A percentile compares a stretch with the other conserved stretches of the same genome.
phyloP scores from a whole-genome alignment of 2,888 invertebrate genomes.

The Netelia fuscicornis region DNA sequence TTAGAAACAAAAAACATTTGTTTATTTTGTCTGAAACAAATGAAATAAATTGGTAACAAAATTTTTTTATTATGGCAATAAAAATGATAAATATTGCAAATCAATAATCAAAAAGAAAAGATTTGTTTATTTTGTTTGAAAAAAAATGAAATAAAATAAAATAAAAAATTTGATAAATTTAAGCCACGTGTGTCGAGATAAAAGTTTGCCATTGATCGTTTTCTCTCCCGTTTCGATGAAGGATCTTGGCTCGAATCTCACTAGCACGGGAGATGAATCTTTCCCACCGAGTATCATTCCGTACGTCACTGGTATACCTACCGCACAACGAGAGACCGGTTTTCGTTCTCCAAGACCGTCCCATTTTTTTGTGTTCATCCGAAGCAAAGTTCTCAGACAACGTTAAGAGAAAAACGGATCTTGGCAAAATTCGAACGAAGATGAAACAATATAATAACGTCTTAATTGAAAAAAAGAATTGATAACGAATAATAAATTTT shows the following conservation, averaged over 20 bases:
- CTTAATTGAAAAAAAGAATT: neutral
- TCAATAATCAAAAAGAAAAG: too few species aligned
- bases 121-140: too few species aligned
- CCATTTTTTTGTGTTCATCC: neutral
- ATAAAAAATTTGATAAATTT: neutral
- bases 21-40: too few species aligned
- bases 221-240: neutral
- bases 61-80: too few species aligned
- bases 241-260: slow-evolving; percentile 1
- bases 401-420: slow-evolving; percentile 1
- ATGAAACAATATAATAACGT: neutral
- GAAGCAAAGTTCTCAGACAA: slow-evolving; percentile 8
- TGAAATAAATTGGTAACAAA: too few species aligned
- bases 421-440: slow-evolving; percentile 2
- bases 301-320: slow-evolving; percentile 20
- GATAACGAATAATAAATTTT: neutral
- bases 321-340: slow-evolving; percentile 47
- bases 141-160: too few species aligned
- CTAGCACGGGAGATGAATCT: slow-evolving; percentile 34
- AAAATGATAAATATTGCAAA: too few species aligned
- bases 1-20: too few species aligned
- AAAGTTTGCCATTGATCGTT: slow-evolving; percentile 9
- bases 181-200: neutral
- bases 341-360: slow-evolving; percentile 46
- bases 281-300: slow-evolving; percentile 4